These are phyloP conservation scores for Tetraneura akinire DNA, from an alignment of 1,140 invertebrate genomes.

Conservation along the genomic window DNA sequence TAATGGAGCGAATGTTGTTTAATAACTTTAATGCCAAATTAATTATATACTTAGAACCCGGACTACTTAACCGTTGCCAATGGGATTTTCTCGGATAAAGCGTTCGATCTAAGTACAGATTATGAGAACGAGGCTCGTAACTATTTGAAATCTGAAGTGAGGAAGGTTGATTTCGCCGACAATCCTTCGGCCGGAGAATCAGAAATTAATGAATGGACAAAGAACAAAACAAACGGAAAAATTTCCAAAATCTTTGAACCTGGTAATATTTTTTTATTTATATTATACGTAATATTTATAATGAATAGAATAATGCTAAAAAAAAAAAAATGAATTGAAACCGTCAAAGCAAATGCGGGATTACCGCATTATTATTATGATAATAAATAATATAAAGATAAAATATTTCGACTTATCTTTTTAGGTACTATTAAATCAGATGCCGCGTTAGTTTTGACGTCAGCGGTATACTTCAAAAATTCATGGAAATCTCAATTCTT, in stretches of 20 bases:
- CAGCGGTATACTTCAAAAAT: conserved; percentile 22
- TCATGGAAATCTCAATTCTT: neutral
- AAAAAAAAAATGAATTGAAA: too few relatives aligned
- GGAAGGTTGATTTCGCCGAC: neutral
- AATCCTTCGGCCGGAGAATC: neutral
- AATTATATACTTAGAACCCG: neutral
- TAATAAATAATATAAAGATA: too few relatives aligned
- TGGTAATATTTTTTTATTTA: neutral
- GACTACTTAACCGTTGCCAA: neutral
- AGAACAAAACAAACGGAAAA: conserved; percentile 12
- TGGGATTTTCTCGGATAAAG: conserved; percentile 24
- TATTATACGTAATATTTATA: too few relatives aligned
- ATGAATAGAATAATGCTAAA: too few relatives aligned
- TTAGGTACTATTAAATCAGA: neutral
- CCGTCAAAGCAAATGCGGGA: too few relatives aligned
- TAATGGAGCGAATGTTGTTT: neutral
- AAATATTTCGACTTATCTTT: neutral
- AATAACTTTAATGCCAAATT: neutral
- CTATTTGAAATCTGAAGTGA: conserved; percentile 24
- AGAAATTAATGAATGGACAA: conserved; percentile 26
- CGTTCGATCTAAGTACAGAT: conserved; percentile 2
- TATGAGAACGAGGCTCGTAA: conserved; percentile 10
- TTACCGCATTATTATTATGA: too few relatives aligned
- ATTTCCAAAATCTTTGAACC: neutral
- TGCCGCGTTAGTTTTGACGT: neutral